Evolutionary conservation across 1,140 invertebrate species (phyloP), one percentile per base, ranked within the genome.

Genomic region (Mizuhopecten yessoensis): DNA sequence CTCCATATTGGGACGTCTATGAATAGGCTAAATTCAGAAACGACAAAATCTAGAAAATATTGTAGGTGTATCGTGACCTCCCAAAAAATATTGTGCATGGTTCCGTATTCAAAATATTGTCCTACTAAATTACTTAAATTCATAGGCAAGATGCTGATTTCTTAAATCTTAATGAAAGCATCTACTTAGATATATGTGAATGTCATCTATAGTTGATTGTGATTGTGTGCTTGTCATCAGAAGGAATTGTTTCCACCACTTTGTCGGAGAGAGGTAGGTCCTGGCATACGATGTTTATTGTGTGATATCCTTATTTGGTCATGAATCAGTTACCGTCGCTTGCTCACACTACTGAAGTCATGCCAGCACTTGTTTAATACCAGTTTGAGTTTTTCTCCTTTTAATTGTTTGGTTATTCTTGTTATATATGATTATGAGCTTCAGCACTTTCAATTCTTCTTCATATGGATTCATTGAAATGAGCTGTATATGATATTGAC

Each of bases 291-390:
- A 29, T 75, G 57, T 75, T 75, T 75, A 75, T 75, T 29, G 57
- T 75, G 57, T 75, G 57, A 75, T 75, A 75, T 75, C 57, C 57
- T 75, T 75, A 75, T 75, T 75, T 75, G 57, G 57, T 75, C 57
- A 75, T 75, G 57, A 75, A 29, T 75, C 57, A 75, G 29, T 75
- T 75, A 75, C n/a, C 57, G 17, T 75, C n/a, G 57, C 57, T 75
- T 75, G 57, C n/a, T n/a, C 57, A 75, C 57, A n/a, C 23, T 75
- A 75, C n/a, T 75, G 57, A 75, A n/a, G 11, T n/a, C 23, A 75
- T 75, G 57, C 57, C 57, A 75, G 57, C 57, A 75, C 57, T 29
- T 75, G 23, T n/a, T n/a, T n/a, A n/a, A n/a, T 29, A 75, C 57
- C 57, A 75, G 17, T 75, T 75, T 75, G 20, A 75, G 57, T 75